Evolutionary conservation across 2,797 vertebrate genomes (phyloP).

Genomic region (Coilia nasus): DNA sequence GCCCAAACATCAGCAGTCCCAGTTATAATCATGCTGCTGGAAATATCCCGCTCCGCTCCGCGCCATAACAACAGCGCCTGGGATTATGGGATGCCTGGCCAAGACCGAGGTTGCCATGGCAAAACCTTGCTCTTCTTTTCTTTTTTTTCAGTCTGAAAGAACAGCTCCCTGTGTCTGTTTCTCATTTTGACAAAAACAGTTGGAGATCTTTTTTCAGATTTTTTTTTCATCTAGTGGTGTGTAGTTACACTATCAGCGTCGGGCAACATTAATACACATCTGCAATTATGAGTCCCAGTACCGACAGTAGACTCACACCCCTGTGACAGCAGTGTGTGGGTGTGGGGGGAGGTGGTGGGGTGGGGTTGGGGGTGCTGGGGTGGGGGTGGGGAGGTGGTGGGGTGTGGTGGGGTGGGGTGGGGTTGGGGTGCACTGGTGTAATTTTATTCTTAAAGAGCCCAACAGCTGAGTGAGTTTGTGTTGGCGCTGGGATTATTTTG

Average conservation of each 20-base stretch:
- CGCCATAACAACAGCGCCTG: slow-evolving; percentile 46
- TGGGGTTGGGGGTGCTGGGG: neutral
- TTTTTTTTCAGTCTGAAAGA: slow-evolving; percentile 27
- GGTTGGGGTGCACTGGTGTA: slow-evolving; percentile 37
- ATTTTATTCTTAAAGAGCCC: slow-evolving; percentile 51
- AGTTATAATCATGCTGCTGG: slow-evolving; percentile 31
- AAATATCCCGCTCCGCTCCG: slow-evolving; percentile 39
- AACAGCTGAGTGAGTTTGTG: slow-evolving; percentile 26
- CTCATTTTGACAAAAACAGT: slow-evolving; percentile 51
- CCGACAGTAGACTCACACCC: slow-evolving; percentile 45
- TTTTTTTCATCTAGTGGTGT: slow-evolving; percentile 60
- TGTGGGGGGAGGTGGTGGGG: neutral
- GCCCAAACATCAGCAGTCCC: slow-evolving; percentile 9
- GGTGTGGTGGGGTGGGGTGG: neutral
- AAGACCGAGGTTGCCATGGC: slow-evolving; percentile 50
- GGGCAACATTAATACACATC: slow-evolving; percentile 62
- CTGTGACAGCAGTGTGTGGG: neutral
- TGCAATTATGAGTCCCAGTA: slow-evolving; percentile 59
- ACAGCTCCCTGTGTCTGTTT: slow-evolving; percentile 48
- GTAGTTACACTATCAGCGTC: slow-evolving; percentile 60
- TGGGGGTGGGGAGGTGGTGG: neutral
- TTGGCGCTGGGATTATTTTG: slow-evolving; percentile 38
- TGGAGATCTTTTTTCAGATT: slow-evolving; percentile 55
- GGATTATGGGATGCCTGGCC: slow-evolving; percentile 46
- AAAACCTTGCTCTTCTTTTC: slow-evolving; percentile 46